A percentile compares a stretch with the other conserved stretches of the same genome.
Evolutionary conservation across 2,113 vertebrate species (phyloP).

Genomic region (Atrichornis clamosus): DNA sequence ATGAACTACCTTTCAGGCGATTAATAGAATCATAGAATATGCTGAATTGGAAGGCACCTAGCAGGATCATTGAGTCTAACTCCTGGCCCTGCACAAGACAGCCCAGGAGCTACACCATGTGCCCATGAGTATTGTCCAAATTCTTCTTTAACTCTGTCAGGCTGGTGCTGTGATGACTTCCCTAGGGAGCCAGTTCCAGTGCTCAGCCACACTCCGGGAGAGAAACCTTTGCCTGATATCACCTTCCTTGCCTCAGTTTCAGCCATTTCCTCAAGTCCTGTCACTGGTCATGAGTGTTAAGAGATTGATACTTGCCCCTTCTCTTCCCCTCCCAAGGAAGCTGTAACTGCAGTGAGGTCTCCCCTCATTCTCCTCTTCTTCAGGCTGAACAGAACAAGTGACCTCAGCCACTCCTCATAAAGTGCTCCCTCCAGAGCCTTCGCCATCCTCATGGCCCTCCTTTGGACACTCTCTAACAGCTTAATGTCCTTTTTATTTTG

Average conservation of each 20-base stretch:
- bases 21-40: neutral
- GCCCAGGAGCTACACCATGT: neutral
- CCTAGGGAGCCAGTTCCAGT: neutral
- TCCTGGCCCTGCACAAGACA: neutral
- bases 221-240: neutral
- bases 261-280: neutral
- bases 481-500: neutral
- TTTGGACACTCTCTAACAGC: neutral
- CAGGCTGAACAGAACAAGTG: neutral
- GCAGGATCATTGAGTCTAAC: neutral
- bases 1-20: neutral
- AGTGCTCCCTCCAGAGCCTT: neutral
- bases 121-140: fast-evolving
- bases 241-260: neutral
- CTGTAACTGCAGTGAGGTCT: neutral
- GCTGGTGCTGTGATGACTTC: neutral
- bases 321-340: neutral
- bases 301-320: neutral
- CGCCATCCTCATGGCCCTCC: neutral
- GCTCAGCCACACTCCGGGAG: neutral
- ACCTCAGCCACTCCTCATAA: neutral
- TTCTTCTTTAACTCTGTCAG: neutral
- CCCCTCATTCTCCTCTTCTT: neutral
- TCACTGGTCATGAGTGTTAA: neutral
- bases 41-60: neutral